Evolutionary conservation across 1,140 invertebrate genomes (phyloP), one percentile per base, ranked within the genome.

Genomic region (Asbolus verrucosus): DNA sequence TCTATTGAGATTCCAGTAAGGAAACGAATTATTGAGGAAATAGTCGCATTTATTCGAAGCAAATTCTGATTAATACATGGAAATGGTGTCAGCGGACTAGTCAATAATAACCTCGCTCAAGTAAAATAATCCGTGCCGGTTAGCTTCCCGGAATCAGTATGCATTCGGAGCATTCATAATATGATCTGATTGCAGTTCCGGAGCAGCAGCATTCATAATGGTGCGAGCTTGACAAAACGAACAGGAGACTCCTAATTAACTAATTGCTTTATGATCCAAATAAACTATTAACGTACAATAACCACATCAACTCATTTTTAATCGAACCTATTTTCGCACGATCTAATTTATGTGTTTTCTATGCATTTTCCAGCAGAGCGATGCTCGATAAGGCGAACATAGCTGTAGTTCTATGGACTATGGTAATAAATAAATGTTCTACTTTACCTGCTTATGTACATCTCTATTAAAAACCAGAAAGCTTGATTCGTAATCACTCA

Each of bases 91-190:
- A n/a, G n/a, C n/a, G n/a, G n/a, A n/a, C n/a, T n/a, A n/a, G n/a
- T n/a, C n/a, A n/a, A n/a, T n/a, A n/a, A n/a, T n/a, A n/a, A n/a
- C n/a, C n/a, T n/a, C n/a, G n/a, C n/a, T n/a, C n/a, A n/a, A n/a
- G n/a, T n/a, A n/a, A n/a, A n/a, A n/a, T n/a, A n/a, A n/a, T n/a
- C n/a, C n/a, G n/a, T n/a, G n/a, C n/a, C n/a, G n/a, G n/a, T n/a
- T n/a, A n/a, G n/a, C n/a, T n/a, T n/a, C n/a, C n/a, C 46, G 21
- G 13, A 27, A 54, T 54, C 46, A 54, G 19, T 54, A 54, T 54
- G 46, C 46, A 54, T 54, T 27, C 19, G 11, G 46, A 54, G 14
- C 46, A 54, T 54, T 13, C 46, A 9, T 6, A 11, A 3, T 3
- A 36, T 2, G 33, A 36, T 5, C 19, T 54, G 46, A 24, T 54